phyloP scores from a whole-genome alignment of 2,888 invertebrate genomes.

The Andrena camellia region DNA sequence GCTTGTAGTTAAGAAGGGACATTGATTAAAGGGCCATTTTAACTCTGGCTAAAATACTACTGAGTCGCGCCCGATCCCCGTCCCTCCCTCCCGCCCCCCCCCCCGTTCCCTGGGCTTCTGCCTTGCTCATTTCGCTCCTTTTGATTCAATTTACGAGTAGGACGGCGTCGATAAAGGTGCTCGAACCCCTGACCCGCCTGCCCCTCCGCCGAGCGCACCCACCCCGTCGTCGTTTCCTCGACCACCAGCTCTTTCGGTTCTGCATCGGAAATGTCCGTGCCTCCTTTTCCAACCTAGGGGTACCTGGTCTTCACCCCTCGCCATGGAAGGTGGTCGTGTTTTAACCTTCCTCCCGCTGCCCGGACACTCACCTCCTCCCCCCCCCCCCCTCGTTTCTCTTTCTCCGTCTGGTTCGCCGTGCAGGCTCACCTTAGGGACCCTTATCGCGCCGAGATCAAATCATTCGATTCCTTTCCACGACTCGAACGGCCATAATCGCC shows the following conservation, averaged over 20 bases:
- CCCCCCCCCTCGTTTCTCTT: background rate
- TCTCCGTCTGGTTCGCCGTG: slow-evolving; percentile 9
- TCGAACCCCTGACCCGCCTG: slow-evolving; percentile 60
- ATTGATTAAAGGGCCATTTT: slow-evolving; percentile 82
- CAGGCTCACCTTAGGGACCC: slow-evolving; percentile 56
- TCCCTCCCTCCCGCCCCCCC: slow-evolving; percentile 16
- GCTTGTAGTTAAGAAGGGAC: slow-evolving; percentile 80
- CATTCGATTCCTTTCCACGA: slow-evolving; percentile 75
- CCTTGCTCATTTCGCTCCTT: slow-evolving; percentile 79
- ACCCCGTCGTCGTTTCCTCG: slow-evolving; percentile 15
- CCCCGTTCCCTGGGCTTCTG: slow-evolving; percentile 12
- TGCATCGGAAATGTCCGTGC: slow-evolving; percentile 56
- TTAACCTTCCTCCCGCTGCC: slow-evolving; percentile 35
- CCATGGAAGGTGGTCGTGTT: slow-evolving; percentile 54
- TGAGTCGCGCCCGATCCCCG: slow-evolving; percentile 21
- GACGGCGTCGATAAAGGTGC: slow-evolving; percentile 75
- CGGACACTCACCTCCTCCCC: background rate
- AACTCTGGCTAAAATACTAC: slow-evolving; percentile 78
- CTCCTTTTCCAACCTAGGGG: slow-evolving; percentile 49
- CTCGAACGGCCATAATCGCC: slow-evolving; percentile 74
- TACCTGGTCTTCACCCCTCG: slow-evolving; percentile 46
- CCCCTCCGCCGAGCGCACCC: slow-evolving; percentile 38
- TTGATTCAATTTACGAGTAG: slow-evolving; percentile 83
- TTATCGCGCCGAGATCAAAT: slow-evolving; percentile 80
- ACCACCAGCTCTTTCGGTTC: slow-evolving; percentile 34